Evolutionary conservation across 2,888 invertebrate species (phyloP).

Genomic region (Notocelia uddmanniana): DNA sequence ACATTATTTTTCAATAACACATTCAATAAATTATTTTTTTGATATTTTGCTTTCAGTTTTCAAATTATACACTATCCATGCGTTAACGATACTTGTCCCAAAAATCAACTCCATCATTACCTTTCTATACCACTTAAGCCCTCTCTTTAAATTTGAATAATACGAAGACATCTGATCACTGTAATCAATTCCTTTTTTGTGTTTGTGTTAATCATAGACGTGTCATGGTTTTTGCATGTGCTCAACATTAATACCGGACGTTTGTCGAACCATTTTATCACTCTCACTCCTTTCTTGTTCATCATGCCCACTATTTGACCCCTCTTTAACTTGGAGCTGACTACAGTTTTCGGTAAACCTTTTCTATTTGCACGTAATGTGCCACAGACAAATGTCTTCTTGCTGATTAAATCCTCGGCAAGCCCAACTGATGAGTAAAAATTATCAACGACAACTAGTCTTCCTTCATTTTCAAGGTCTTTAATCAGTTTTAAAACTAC

Average conservation of each 20-base stretch:
- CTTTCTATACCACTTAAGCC: slow-evolving; percentile 51
- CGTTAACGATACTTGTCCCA: slow-evolving; percentile 49
- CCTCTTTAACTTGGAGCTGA: slow-evolving; percentile 28
- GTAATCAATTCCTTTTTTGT: too few species aligned
- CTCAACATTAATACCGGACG: slow-evolving; percentile 47
- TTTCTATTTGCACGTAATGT: slow-evolving; percentile 15
- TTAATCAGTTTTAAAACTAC: slow-evolving; percentile 3
- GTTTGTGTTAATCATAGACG: slow-evolving; percentile 33
- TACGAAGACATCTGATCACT: slow-evolving; percentile 52
- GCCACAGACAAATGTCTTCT: slow-evolving; percentile 17
- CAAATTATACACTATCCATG: slow-evolving; percentile 41
- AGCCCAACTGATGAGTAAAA: slow-evolving; percentile 15
- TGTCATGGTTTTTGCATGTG: slow-evolving; percentile 45
- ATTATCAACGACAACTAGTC: not conserved
- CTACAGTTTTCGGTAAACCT: slow-evolving; percentile 2
- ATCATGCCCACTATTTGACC: slow-evolving; percentile 38
- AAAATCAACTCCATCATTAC: slow-evolving; percentile 49
- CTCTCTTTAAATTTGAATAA: slow-evolving; percentile 48
- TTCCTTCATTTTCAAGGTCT: slow-evolving; percentile 8
- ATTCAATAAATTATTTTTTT: slow-evolving; percentile 2
- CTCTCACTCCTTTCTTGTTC: slow-evolving; percentile 46
- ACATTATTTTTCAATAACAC: not conserved
- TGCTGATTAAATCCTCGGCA: slow-evolving; percentile 2
- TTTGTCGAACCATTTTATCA: slow-evolving; percentile 49
- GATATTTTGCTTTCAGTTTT: not conserved